Conservation (phyloP, 1,140 invertebrate species). For the Procambarus clarkii region DNA sequence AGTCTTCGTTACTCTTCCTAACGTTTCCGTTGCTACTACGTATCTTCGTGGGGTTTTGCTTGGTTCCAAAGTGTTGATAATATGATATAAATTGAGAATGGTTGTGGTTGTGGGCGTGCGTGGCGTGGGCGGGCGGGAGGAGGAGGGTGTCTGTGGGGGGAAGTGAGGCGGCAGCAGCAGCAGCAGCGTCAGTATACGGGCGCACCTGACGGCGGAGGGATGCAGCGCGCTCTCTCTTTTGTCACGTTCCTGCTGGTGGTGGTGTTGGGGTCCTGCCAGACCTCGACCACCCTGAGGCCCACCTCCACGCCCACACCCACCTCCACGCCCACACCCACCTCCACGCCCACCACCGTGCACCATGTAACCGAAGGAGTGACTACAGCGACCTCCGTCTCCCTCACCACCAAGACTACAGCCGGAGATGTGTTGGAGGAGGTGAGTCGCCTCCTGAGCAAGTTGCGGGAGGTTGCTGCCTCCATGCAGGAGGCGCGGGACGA, state of each 20-base stretch:
- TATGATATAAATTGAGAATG: not conserved
- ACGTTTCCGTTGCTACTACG: not conserved
- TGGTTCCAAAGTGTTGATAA: not conserved
- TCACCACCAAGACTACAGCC: slow-evolving; percentile 3
- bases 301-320: slow-evolving; percentile 28
- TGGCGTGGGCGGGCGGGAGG: slow-evolving; percentile 27
- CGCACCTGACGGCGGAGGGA: slow-evolving; percentile 38
- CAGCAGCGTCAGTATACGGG: slow-evolving; percentile 47
- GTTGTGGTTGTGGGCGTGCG: slow-evolving; percentile 23
- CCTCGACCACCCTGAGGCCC: slow-evolving; percentile 21
- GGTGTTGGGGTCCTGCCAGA: slow-evolving; percentile 32
- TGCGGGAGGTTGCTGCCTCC: slow-evolving; percentile 60
- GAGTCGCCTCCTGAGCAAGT: slow-evolving; percentile 56
- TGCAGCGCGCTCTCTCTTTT: slow-evolving; percentile 40
- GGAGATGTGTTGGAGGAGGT: slow-evolving; percentile 52
- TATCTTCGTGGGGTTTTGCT: not conserved
- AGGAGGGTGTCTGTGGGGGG: not conserved
- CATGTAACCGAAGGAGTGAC: not conserved
- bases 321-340: no score
- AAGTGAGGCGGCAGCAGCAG: not conserved
- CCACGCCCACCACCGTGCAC: not conserved
- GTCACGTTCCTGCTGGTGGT: slow-evolving; percentile 33
- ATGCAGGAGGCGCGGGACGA: slow-evolving; percentile 65
- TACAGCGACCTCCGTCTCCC: not conserved
- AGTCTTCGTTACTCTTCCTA: not conserved